Evolutionary conservation across 2,797 vertebrate species (phyloP).

Genomic region (Helostoma temminkii): DNA sequence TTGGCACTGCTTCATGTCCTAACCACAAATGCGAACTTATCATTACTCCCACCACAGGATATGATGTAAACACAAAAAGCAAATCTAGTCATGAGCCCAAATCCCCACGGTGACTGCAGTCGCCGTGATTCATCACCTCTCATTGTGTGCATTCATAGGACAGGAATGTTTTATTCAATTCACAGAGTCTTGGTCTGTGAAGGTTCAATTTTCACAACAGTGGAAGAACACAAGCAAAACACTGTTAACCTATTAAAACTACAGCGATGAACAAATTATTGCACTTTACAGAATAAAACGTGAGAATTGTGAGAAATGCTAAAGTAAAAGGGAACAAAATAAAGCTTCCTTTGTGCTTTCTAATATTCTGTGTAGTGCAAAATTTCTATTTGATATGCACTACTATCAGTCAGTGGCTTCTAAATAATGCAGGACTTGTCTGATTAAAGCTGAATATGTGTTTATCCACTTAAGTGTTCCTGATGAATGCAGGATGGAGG

Average conservation of each 20-base stretch:
- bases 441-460: slow-evolving; percentile 24
- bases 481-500: neutral
- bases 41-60: slow-evolving; percentile 50
- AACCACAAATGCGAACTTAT: slow-evolving; percentile 33
- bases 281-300: neutral
- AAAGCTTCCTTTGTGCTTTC: neutral
- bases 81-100: slow-evolving; percentile 22
- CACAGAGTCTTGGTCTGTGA: slow-evolving; percentile 8
- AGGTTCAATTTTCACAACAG: slow-evolving; percentile 23
- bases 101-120: slow-evolving; percentile 44
- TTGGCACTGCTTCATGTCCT: slow-evolving; percentile 19
- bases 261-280: neutral
- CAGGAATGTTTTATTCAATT: slow-evolving; percentile 46
- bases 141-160: slow-evolving; percentile 45
- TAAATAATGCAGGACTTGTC: neutral
- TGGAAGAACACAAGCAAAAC: slow-evolving; percentile 1
- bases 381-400: slow-evolving; percentile 18
- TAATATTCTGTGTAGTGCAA: slow-evolving; percentile 12
- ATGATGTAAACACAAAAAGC: slow-evolving; percentile 48
- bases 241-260: neutral
- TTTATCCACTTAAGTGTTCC: slow-evolving; percentile 23
- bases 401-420: neutral
- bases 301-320: too few species aligned
- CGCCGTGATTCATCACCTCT: slow-evolving; percentile 55
- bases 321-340: too few species aligned